Evolutionary conservation across 1,140 invertebrate species (phyloP), one percentile per base, ranked within the genome.

Genomic region (Papilio glaucus): DNA sequence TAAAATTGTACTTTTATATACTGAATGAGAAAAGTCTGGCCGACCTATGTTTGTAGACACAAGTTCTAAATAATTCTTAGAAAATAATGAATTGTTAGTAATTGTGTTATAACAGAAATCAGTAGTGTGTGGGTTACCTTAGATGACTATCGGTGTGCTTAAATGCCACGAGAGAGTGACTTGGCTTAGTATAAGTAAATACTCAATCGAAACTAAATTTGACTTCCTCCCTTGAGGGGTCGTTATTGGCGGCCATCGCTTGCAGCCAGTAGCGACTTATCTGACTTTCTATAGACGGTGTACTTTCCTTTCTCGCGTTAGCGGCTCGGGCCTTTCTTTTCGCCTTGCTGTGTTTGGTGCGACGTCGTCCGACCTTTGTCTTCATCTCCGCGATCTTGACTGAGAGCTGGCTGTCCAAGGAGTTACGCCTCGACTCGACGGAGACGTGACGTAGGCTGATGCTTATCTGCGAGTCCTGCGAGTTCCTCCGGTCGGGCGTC

Each of bases 351-450:
- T 91, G 88, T 73, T 93, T 88, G 62, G 93, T 79, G 49, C 93
- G 91, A 71, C 93, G 90, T 42, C 94, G 93, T 0, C 94, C 94
- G 0, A 95, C 94, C 81, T 96, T 97, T 13, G 96, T 96, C 80
- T 96, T 96, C 87, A 97, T 94, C 90, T 97, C 96, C 0, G 96
- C 95, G 60, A 97, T 96, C 91, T 97, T 96, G 0, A 98, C 95
- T 0, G 97, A 97, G 29, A 97, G 94, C 81, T 97, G 96, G 49
- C 97, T 98, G 84, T 98, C 97, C 5, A 97, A 94, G 0, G 97
- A 98, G 85, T 98, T 97, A 42, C 97, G 93, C 24, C 97, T 93
- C 0, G 96, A 97, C 85, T 97, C 97, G 2, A 97, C 96, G 0
- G 96, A 97, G 0, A 97, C 96, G 80, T 96, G 96, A 12, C 95